phyloP scores from a whole-genome alignment of 2,888 invertebrate species.

The Rhingia campestris region DNA sequence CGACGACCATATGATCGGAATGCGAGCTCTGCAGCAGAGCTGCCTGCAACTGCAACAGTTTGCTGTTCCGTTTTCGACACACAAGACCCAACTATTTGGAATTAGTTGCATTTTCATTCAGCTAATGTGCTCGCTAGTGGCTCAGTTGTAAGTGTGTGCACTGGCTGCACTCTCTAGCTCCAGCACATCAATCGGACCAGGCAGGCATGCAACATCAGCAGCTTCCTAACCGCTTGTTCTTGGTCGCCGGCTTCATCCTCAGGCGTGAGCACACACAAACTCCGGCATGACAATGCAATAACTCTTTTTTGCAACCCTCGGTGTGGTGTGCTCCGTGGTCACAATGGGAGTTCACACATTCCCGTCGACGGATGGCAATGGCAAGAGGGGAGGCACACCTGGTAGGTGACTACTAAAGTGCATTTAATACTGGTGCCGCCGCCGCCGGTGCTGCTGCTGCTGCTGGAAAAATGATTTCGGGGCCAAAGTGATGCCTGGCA shows the following conservation, averaged over 20 bases:
- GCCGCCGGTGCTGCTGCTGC: slow-evolving; percentile 1
- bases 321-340: slow-evolving; percentile 60
- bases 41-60: slow-evolving; percentile 4
- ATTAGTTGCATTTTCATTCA: slow-evolving; percentile 72
- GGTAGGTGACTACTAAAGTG: slow-evolving; percentile 67
- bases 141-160: slow-evolving; percentile 60
- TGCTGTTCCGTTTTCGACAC: slow-evolving; percentile 49
- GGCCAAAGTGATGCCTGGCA: slow-evolving; percentile 63
- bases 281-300: slow-evolving; percentile 71
- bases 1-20: slow-evolving; percentile 54
- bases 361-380: slow-evolving; percentile 10
- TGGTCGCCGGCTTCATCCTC: slow-evolving; percentile 37
- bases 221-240: slow-evolving; percentile 60
- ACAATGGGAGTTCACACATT: slow-evolving; percentile 73
- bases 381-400: slow-evolving; percentile 52
- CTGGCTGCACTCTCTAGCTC: slow-evolving; percentile 20
- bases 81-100: slow-evolving; percentile 36
- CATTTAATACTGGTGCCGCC: slow-evolving; percentile 55
- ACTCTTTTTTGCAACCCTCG: slow-evolving; percentile 68
- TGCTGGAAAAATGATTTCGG: slow-evolving; percentile 34
- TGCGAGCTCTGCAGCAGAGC: slow-evolving; percentile 41
- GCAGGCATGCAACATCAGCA: slow-evolving; percentile 55
- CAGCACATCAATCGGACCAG: slow-evolving; percentile 58
- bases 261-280: slow-evolving; percentile 38
- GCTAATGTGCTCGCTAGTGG: slow-evolving; percentile 58